Evolutionary conservation across 2,113 vertebrate genomes (phyloP).

Genomic region (Brachypteracias leptosomus): DNA sequence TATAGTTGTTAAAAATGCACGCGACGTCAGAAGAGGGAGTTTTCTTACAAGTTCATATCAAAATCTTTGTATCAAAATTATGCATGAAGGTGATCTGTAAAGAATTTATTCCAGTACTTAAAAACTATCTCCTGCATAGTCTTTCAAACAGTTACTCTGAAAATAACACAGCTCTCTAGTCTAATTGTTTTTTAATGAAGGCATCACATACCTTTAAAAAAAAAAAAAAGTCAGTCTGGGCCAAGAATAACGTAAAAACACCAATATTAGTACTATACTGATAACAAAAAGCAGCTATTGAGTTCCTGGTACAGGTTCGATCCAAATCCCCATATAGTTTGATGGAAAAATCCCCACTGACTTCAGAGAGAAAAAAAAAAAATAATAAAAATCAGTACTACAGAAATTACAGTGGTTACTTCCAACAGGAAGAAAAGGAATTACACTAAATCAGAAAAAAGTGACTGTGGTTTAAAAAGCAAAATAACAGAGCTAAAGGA

Average conservation of each 20-base stretch:
- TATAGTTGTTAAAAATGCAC: neutral
- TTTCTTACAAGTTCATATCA: neutral
- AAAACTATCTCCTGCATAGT: conserved; percentile 35
- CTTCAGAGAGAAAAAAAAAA: neutral
- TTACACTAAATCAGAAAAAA: neutral
- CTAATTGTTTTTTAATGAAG: neutral
- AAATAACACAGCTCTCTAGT: neutral
- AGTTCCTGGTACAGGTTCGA: neutral
- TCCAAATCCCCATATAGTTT: neutral
- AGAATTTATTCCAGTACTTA: conserved; percentile 2
- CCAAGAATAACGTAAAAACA: neutral
- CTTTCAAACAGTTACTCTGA: neutral
- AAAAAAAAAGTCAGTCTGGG: neutral
- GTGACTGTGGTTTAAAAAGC: neutral
- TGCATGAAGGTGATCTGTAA: neutral
- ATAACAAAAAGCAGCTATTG: neutral
- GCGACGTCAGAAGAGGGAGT: neutral
- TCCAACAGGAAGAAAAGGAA: neutral
- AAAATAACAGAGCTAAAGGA: neutral
- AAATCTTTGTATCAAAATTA: conserved; percentile 60
- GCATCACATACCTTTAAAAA: neutral
- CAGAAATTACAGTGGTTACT: neutral
- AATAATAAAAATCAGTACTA: neutral
- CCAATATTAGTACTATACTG: neutral
- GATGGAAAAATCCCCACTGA: neutral